Evolutionary conservation across 2,888 invertebrate species (phyloP).

Genomic region (Micoletzkya japonica): DNA sequence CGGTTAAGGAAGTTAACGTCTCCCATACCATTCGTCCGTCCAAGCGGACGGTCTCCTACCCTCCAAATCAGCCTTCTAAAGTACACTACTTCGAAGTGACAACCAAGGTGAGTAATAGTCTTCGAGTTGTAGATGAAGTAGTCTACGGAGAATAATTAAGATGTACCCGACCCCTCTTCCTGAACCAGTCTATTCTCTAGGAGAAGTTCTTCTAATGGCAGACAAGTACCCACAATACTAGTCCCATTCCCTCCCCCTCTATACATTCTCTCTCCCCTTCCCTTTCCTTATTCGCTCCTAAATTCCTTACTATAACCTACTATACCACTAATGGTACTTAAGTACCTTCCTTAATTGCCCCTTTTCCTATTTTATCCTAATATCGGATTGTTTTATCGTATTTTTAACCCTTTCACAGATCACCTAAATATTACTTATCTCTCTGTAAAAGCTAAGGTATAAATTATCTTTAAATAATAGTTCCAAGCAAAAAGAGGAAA

Average conservation of each 20-base stretch:
- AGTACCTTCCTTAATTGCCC: not conserved
- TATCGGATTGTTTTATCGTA: constrained; percentile 1
- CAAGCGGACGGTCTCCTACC: not conserved
- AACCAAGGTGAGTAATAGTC: not conserved
- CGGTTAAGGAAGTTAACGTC: constrained; percentile 1
- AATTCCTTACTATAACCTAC: not conserved
- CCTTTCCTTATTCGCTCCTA: not conserved
- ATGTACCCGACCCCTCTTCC: not conserved
- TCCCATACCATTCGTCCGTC: constrained; percentile 2
- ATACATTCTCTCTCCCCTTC: not conserved
- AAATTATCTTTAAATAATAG: too few species aligned
- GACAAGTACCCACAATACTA: not conserved
- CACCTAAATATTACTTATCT: not conserved
- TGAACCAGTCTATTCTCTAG: not conserved
- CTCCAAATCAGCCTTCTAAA: not conserved
- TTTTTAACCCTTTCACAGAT: too few species aligned
- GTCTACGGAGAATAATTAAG: not conserved
- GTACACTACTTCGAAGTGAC: not conserved
- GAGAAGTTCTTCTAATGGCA: not conserved
- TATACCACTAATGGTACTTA: not conserved
- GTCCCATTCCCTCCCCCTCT: not conserved
- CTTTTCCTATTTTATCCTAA: not conserved
- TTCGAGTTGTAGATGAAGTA: not conserved
- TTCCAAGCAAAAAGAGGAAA: too few species aligned
- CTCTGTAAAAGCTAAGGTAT: not conserved